These are phyloP conservation scores for Fabriciana adippe DNA, from an alignment of 2,888 invertebrate genomes.

Conservation along the genomic window DNA sequence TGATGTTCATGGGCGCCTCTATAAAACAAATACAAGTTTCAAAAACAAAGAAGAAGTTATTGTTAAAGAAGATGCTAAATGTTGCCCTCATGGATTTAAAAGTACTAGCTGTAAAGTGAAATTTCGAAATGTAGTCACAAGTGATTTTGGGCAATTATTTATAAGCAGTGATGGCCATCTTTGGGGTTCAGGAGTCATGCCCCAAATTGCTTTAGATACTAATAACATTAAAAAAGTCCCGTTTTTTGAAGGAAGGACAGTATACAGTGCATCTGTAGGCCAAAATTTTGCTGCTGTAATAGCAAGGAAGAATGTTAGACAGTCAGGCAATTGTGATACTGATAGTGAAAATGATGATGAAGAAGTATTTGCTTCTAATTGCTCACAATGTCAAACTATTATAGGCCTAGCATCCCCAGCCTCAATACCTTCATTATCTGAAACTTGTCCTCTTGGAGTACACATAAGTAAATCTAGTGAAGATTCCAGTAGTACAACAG, in stretches of 20 bases:
- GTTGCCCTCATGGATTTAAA: conserved; percentile 85
- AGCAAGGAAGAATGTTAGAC: conserved; percentile 83
- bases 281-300: conserved; percentile 89
- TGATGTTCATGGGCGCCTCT: conserved; percentile 83
- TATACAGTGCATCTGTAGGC: conserved; percentile 88
- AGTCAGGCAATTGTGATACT: conserved; percentile 79
- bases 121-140: conserved; percentile 84
- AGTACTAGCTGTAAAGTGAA: conserved; percentile 83
- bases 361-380: conserved; percentile 85
- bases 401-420: conserved; percentile 82
- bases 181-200: conserved; percentile 87
- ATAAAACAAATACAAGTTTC: conserved; percentile 80
- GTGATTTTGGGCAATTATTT: conserved; percentile 84
- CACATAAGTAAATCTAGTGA: conserved; percentile 83
- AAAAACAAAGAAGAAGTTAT: conserved; percentile 83
- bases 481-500: conserved; percentile 83
- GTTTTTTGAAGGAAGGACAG: conserved; percentile 86
- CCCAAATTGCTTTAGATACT: conserved; percentile 84
- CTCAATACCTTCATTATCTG: conserved; percentile 83
- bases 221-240: conserved; percentile 84
- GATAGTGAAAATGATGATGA: conserved; percentile 84
- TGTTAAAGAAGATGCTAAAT: conserved; percentile 84
- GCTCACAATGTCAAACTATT: conserved; percentile 84
- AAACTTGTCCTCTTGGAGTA: conserved; percentile 84
- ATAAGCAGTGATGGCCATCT: conserved; percentile 86